Evolutionary conservation across 2,113 vertebrate species (phyloP).

Genomic region (Lutjanus erythropterus): DNA sequence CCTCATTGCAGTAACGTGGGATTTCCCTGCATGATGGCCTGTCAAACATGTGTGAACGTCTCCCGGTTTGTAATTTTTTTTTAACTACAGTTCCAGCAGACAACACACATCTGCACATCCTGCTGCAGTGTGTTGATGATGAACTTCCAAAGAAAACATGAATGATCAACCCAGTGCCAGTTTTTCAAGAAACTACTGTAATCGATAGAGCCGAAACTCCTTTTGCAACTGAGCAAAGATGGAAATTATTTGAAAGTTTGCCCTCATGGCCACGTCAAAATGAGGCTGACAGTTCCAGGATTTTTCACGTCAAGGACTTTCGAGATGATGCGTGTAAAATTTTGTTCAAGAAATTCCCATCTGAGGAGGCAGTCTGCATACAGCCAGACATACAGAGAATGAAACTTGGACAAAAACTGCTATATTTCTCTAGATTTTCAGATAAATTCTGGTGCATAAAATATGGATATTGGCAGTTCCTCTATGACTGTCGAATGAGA

Average conservation of each 20-base stretch:
- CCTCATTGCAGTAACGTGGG: constrained; percentile 14
- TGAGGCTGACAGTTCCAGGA: neutral
- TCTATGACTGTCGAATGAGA: neutral
- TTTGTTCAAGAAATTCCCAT: constrained; percentile 14
- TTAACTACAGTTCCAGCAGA: neutral
- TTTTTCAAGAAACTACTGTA: neutral
- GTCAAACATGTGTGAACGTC: constrained; percentile 48
- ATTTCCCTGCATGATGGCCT: constrained; percentile 37
- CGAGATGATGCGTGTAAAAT: constrained; percentile 14
- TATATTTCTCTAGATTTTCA: neutral
- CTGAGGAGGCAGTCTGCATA: neutral
- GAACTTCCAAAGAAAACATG: constrained; percentile 35
- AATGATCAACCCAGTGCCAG: neutral
- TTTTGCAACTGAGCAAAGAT: constrained; percentile 3
- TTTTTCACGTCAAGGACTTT: constrained; percentile 5
- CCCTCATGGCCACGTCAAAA: neutral
- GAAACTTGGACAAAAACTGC: neutral
- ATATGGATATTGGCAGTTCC: neutral
- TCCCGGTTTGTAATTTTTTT: constrained; percentile 6
- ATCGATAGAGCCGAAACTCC: neutral
- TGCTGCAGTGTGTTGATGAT: neutral
- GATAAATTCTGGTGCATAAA: neutral
- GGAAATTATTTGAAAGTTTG: constrained; percentile 8
- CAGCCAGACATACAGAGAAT: neutral
- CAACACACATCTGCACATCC: constrained; percentile 5